Evolutionary conservation across 2,797 vertebrate species (phyloP).

Genomic region (Acrossocheilus fasciatus): DNA sequence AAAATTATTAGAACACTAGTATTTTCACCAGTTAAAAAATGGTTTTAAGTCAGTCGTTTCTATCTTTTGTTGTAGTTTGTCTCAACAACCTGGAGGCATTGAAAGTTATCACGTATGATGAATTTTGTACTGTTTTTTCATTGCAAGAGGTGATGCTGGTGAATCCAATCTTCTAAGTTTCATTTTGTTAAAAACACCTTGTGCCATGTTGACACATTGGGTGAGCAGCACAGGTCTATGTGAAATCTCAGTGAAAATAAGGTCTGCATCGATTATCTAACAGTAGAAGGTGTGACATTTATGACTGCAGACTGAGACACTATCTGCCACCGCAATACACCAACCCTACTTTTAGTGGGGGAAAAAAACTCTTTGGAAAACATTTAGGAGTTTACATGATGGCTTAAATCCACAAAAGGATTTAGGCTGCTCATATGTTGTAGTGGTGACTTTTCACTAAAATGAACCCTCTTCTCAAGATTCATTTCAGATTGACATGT

Average conservation of each 20-base stretch:
- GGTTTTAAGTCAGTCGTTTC: no score
- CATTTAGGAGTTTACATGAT: neutral
- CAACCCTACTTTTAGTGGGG: neutral
- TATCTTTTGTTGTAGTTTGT: no score
- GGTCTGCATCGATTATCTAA: neutral
- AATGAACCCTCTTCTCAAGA: neutral
- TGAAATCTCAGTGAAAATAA: neutral
- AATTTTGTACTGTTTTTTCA: neutral
- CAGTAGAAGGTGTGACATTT: neutral
- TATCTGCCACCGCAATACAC: neutral
- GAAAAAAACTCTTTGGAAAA: neutral
- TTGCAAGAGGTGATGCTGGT: neutral
- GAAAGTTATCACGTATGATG: neutral
- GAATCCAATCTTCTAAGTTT: neutral
- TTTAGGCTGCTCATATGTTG: neutral
- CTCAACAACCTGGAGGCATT: neutral
- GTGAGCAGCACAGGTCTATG: neutral
- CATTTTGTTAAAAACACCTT: neutral
- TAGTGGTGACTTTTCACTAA: neutral
- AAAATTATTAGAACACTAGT: no score
- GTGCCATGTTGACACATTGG: neutral
- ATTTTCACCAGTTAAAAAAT: no score
- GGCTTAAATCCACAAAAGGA: neutral
- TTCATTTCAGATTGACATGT: neutral
- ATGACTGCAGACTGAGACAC: neutral